A percentile compares a stretch with the other conserved stretches of the same genome.
phyloP scores from a whole-genome alignment of 1,140 invertebrate species.

The Leptinotarsa lineolata region DNA sequence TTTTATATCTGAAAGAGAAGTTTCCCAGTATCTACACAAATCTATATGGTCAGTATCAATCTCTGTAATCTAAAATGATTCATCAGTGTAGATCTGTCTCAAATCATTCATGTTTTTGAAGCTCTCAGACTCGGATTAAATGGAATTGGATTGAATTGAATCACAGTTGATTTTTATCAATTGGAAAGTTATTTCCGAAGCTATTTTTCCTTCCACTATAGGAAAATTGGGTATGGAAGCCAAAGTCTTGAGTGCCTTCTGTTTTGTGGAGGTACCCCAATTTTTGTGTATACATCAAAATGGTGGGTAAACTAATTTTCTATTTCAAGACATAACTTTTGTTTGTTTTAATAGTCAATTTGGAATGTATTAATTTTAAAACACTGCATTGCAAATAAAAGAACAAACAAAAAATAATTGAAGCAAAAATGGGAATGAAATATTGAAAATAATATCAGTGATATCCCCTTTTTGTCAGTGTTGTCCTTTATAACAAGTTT shows the following conservation, averaged over 20 bases:
- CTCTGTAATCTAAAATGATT: background rate
- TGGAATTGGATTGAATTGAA: constrained; percentile 12
- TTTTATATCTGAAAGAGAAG: constrained; percentile 53
- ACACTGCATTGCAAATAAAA: no score
- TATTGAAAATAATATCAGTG: no score
- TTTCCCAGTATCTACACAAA: constrained; percentile 51
- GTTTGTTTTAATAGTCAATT: no score
- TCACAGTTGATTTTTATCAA: constrained; percentile 24
- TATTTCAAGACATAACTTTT: no score
- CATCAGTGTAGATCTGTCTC: background rate
- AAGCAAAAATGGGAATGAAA: no score
- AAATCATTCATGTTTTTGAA: no score
- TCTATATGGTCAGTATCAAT: constrained; percentile 28
- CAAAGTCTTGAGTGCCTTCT: constrained; percentile 6
- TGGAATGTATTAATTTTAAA: no score
- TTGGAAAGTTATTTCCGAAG: constrained; percentile 32
- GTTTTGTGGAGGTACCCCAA: constrained; percentile 49
- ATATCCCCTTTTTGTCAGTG: no score
- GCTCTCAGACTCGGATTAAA: background rate
- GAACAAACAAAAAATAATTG: no score
- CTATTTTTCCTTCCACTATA: constrained; percentile 36
- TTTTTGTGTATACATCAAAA: constrained; percentile 50
- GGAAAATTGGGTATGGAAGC: background rate
- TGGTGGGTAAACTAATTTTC: constrained; percentile 46
- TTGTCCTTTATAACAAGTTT: no score